Evolutionary conservation across 2,888 invertebrate genomes (phyloP), one percentile per base, ranked within the genome.

Genomic region (Orchestes rusci): DNA sequence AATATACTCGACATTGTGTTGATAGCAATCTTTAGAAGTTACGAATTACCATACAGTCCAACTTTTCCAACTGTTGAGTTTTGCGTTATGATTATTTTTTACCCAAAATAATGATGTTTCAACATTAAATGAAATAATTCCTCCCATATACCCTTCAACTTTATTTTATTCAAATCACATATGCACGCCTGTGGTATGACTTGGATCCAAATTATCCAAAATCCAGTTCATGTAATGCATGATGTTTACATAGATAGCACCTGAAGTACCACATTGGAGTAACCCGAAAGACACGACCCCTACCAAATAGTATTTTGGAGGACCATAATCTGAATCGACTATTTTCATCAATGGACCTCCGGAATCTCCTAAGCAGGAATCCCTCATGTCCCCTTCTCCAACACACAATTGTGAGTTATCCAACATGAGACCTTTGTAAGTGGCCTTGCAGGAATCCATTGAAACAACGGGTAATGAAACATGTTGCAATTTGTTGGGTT

Each of bases 181-280:
- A n/a, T n/a, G n/a, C n/a, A n/a, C n/a, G n/a, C n/a, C n/a, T n/a
- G n/a, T n/a, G n/a, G n/a, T n/a, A n/a, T n/a, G n/a, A n/a, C n/a
- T n/a, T n/a, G 27, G 35, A 18, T 40, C 60, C 7, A 69, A 66
- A 64, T 65, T 66, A 28, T 71, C 66, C 31, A 76, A 59, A 56
- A 85, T 80, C 82, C 83, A 83, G 44, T 76, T 71, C 34, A 79
- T 59, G 58, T 77, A 84, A 5, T 71, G 66, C 0, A 75, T 64
- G 1, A 84, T 74, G 19, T 73, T 71, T 0, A 82, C 83, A 61
- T 84, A 85, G 2, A 85, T 76, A 1, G 79, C 83, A 0, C 84
- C 83, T 70, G 75, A 68, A 2, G 58, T 61, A 39, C 70, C 72
- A 52, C 69, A 70, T 15, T 37, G 34, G 38, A 45, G 53, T n/a